Percentiles rank a stretch among this genome's conserved stretches.
These are phyloP conservation scores for Bacillus rossius DNA, from an alignment of 1,140 invertebrate genomes.

Conservation along the genomic window DNA sequence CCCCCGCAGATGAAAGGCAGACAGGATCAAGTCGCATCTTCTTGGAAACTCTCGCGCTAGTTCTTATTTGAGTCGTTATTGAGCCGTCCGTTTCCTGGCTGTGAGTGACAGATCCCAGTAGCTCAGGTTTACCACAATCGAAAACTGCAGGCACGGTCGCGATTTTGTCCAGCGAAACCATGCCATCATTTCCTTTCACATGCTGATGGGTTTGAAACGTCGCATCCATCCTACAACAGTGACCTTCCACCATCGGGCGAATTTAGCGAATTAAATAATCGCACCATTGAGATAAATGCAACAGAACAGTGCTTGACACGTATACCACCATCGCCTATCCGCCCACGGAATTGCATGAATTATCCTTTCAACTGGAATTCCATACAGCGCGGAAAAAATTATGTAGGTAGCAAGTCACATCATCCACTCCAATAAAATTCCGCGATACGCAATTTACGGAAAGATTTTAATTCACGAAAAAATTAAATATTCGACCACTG, in stretches of 20 bases:
- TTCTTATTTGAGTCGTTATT: slow-evolving; percentile 8
- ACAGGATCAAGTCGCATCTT: slow-evolving; percentile 16
- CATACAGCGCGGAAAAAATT: no score
- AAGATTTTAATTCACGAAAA: no score
- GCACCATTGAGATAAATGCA: not conserved
- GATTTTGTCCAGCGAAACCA: not conserved
- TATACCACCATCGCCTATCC: no score
- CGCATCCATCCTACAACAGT: no score
- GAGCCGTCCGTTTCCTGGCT: slow-evolving; percentile 1
- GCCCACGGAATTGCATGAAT: no score
- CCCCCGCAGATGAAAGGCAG: not conserved
- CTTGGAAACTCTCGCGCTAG: slow-evolving; percentile 20
- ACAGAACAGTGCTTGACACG: not conserved
- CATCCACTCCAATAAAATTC: no score
- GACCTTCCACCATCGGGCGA: not conserved
- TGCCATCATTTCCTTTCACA: no score
- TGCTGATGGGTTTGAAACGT: no score
- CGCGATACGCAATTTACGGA: no score
- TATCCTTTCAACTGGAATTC: no score
- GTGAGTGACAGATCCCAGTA: slow-evolving; percentile 5
- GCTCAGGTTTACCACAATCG: not conserved
- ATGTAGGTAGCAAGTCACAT: no score
- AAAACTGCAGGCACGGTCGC: not conserved
- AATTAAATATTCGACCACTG: not conserved
- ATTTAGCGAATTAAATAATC: not conserved